Evolutionary conservation across 2,888 invertebrate genomes (phyloP).

Genomic region (Apotomis betuletana): DNA sequence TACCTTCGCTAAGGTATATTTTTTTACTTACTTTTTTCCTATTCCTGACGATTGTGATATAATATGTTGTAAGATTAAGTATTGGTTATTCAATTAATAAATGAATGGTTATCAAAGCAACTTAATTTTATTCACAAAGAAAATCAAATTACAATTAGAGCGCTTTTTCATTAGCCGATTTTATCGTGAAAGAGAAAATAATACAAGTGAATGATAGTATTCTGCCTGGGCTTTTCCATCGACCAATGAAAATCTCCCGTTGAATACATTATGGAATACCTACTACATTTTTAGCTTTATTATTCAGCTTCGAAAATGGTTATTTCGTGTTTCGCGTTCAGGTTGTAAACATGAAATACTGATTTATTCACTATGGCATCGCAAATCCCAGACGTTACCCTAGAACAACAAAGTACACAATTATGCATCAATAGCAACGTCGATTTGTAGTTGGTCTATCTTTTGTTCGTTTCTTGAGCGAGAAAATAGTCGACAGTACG

Average conservation of each 20-base stretch:
- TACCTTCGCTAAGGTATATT: too few relatives aligned
- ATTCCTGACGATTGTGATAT: conserved; percentile 34
- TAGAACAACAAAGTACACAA: conserved; percentile 48
- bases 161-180: not conserved
- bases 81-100: conserved; percentile 23
- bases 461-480: too few relatives aligned
- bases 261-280: not conserved
- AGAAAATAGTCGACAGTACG: too few relatives aligned
- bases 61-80: conserved; percentile 10
- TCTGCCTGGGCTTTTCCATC: not conserved
- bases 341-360: conserved; percentile 67
- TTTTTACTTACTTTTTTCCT: too few relatives aligned
- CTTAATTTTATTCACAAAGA: conserved; percentile 30
- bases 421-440: not conserved
- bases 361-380: conserved; percentile 80
- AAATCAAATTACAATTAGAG: not conserved
- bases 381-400: conserved; percentile 77
- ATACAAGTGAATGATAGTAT: not conserved
- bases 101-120: conserved; percentile 21
- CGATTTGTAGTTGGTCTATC: not conserved
- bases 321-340: conserved; percentile 63
- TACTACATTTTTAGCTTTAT: conserved; percentile 10
- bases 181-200: not conserved
- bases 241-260: not conserved
- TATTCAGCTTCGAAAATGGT: conserved; percentile 68